These are phyloP conservation scores for Temnothorax rugatulus DNA, from an alignment of 2,888 invertebrate species.

Conservation along the genomic window DNA sequence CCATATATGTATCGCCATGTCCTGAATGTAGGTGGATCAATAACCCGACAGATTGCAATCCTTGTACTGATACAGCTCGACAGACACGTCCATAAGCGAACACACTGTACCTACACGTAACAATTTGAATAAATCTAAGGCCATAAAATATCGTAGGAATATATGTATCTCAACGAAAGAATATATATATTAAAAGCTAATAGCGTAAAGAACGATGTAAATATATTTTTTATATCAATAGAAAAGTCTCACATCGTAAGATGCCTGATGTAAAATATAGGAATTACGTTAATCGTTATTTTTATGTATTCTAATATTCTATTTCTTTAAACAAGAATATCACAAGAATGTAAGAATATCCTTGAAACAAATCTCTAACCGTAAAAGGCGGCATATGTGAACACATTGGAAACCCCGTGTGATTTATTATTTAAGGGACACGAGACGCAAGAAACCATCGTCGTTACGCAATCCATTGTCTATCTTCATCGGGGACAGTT, in stretches of 20 bases:
- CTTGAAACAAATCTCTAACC: neutral
- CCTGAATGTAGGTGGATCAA: conserved; percentile 30
- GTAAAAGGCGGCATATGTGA: neutral
- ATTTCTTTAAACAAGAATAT: neutral
- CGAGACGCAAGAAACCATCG: conserved; percentile 18
- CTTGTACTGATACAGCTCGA: conserved; percentile 5
- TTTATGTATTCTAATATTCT: neutral
- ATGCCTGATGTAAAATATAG: too few species aligned
- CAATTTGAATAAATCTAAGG: neutral
- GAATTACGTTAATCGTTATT: neutral
- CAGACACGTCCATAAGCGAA: neutral
- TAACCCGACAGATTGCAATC: conserved; percentile 14
- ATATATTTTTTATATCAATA: too few species aligned
- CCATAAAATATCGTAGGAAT: too few species aligned
- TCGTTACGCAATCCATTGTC: conserved; percentile 43
- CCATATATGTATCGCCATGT: conserved; percentile 20
- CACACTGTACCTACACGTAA: neutral
- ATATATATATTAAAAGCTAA: too few species aligned
- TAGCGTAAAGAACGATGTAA: too few species aligned
- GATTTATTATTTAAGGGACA: neutral
- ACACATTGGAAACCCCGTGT: neutral
- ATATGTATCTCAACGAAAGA: too few species aligned
- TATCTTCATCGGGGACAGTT: conserved; percentile 29
- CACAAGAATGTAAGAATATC: neutral
- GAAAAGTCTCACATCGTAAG: too few species aligned